Conservation (phyloP, 2,797 vertebrate genomes). For the Macropus fuliginosus region DNA sequence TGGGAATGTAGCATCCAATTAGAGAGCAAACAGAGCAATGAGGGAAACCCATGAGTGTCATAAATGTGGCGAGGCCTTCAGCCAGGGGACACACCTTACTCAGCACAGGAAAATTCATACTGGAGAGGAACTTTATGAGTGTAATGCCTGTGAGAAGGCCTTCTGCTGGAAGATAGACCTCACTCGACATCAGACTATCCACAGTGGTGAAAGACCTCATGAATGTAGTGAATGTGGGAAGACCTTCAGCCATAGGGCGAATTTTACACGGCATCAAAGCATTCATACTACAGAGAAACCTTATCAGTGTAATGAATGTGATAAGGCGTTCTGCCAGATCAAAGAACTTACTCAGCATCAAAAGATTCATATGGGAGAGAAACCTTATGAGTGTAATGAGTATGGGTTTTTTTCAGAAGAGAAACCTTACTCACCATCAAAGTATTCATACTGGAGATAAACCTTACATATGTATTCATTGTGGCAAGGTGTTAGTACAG, state of each 20-base stretch:
- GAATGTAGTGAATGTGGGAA: background rate
- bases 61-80: background rate
- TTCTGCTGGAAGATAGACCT: background rate
- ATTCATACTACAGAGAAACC: background rate
- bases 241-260: background rate
- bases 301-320: background rate
- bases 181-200: background rate
- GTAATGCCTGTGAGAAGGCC: background rate
- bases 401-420: too few species aligned
- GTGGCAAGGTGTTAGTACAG: background rate
- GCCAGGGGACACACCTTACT: background rate
- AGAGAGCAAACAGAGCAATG: background rate
- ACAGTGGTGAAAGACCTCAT: background rate
- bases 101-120: background rate
- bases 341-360: background rate
- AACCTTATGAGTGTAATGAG: background rate
- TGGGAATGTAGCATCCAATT: background rate
- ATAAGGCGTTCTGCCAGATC: background rate
- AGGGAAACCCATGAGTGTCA: background rate
- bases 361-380: background rate
- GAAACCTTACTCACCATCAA: too few species aligned
- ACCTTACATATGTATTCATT: background rate
- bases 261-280: background rate
- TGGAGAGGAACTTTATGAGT: background rate
- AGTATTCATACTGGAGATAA: background rate